These are phyloP conservation scores for Leucoptera coffeella DNA, from an alignment of 2,888 invertebrate genomes.

Conservation along the genomic window DNA sequence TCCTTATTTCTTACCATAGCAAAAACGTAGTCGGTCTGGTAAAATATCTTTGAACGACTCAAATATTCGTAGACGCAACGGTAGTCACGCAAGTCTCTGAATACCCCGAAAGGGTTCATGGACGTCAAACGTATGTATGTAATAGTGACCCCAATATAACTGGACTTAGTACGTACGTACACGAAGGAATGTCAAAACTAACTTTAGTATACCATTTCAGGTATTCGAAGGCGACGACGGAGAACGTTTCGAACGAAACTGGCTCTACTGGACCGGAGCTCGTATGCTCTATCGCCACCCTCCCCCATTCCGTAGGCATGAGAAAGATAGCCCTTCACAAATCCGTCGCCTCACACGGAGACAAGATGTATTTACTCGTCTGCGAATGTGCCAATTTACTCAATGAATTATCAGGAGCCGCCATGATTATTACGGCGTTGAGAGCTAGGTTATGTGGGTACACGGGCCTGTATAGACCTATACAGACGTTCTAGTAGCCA, in stretches of 20 bases:
- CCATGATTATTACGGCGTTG: conserved; percentile 79
- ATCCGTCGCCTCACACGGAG: conserved; percentile 68
- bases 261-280: conserved; percentile 96
- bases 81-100: too few species aligned
- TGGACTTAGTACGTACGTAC: too few species aligned
- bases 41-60: too few species aligned
- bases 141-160: too few species aligned
- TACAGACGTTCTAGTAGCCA: conserved; percentile 62
- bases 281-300: conserved; percentile 84
- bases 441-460: conserved; percentile 87
- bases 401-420: conserved; percentile 80
- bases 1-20: too few species aligned
- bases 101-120: too few species aligned
- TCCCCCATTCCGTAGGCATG: conserved; percentile 82
- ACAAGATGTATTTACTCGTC: conserved; percentile 79
- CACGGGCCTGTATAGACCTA: conserved; percentile 82
- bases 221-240: conserved; percentile 93
- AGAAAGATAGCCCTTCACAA: conserved; percentile 86
- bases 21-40: too few species aligned
- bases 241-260: conserved; percentile 87
- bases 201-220: conserved; percentile 16
- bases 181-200: too few species aligned
- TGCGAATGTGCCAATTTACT: conserved; percentile 87
- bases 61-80: too few species aligned
- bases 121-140: too few species aligned